These are phyloP conservation scores for Amorpha juglandis DNA, from an alignment of 2,888 invertebrate genomes.

Conservation along the genomic window DNA sequence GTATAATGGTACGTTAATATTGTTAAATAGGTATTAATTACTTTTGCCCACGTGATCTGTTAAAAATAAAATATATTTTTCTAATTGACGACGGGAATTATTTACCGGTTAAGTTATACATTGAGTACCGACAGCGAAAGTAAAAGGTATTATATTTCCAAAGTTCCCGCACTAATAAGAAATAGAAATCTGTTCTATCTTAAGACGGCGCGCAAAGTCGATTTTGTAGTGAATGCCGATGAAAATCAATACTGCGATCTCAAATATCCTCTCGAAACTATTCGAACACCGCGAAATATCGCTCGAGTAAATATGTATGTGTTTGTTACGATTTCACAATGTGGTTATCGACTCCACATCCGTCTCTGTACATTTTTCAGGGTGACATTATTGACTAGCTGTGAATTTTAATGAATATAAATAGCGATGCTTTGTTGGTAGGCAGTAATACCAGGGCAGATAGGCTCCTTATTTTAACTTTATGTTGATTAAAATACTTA, in stretches of 20 bases:
- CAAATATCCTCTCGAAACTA: constrained; percentile 56
- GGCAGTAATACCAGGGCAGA: background rate
- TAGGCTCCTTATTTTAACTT: no score
- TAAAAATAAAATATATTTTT: no score
- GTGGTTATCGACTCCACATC: constrained; percentile 26
- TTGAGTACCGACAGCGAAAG: constrained; percentile 53
- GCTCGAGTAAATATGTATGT: constrained; percentile 25
- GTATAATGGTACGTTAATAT: background rate
- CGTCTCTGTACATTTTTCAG: constrained; percentile 24
- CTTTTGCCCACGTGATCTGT: no score
- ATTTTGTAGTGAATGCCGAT: constrained; percentile 59
- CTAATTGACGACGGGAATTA: no score
- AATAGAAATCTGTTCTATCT: constrained; percentile 70
- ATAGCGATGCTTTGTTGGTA: constrained; percentile 9
- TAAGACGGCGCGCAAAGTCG: constrained; percentile 49
- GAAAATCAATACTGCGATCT: constrained; percentile 71
- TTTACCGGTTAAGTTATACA: constrained; percentile 25
- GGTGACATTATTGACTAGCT: constrained; percentile 19
- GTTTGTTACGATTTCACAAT: constrained; percentile 23
- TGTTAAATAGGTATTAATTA: background rate
- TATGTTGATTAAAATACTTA: no score
- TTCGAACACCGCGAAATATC: constrained; percentile 32
- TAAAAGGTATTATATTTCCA: constrained; percentile 64
- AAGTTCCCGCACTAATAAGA: constrained; percentile 56
- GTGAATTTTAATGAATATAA: constrained; percentile 18